Base-by-base conservation (phyloP, 2,797 vertebrate species). In the Pelochelys cantorii region DNA sequence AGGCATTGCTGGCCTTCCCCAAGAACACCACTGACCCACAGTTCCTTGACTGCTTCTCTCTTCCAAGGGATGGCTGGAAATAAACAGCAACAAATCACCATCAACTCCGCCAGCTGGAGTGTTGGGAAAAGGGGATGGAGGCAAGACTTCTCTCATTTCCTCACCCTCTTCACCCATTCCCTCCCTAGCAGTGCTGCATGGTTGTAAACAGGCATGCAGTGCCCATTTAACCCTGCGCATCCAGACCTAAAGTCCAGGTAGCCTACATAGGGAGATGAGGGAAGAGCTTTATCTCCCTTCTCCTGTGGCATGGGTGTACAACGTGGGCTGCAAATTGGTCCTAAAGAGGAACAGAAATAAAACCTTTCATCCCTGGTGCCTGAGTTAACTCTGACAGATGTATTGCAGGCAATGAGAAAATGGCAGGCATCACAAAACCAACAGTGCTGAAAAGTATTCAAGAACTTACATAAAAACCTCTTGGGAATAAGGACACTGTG, bases 391-490 rank as follows among this genome's bases (percentile, higher is more conserved):
- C 29, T 31, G 29, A 23, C 59, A 86, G 84, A 57, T 42, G 2
- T 59, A 3, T 29, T 84, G 81, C 0, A n/a, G 0, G 0, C 53
- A 87, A 95, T 55, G 52, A 92, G 42, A 54, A 92, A 92, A 95
- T 23, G 14, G 25, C 25, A 92, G 82, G 7, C 25, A 79, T 11
- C 85, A 77, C 92, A 95, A 94, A 96, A 86, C 78, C 89, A 83
- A 55, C 53, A 25, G 62, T 59, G 37, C 52, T 81, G 34, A 60
- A 74, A 84, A 86, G 83, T 90, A 91, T 94, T 94, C 85, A 93
- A 94, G 79, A 25, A 81, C 52, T 85, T 94, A 25, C 80, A 65
- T 94, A 81, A 84, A 94, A 52, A 60, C 3, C 87, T 94, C 82
- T 81, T 1, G 1, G 86, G 60, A 93, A 86, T 82, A 89, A 89